Conservation (phyloP, 2,888 invertebrate species). For the Sarcophaga variegata region DNA sequence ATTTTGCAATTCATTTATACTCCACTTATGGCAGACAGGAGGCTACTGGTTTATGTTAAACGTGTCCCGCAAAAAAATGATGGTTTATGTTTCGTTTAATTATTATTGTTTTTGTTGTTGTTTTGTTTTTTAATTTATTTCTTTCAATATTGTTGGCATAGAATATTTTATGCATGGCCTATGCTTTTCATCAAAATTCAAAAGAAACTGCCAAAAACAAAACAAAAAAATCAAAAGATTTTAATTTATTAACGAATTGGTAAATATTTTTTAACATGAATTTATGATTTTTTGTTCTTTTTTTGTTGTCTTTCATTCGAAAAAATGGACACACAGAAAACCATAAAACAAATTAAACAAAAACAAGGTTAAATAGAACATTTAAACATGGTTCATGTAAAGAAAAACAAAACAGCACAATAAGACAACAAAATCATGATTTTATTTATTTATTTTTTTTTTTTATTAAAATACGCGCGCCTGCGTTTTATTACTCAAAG, state of each 20-base stretch:
- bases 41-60: constrained; percentile 44
- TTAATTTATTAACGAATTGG: constrained; percentile 57
- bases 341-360: constrained; percentile 33
- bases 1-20: constrained; percentile 1
- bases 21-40: neutral
- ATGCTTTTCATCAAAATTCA: constrained; percentile 57
- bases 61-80: constrained; percentile 33
- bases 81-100: neutral
- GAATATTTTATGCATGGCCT: constrained; percentile 46
- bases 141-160: neutral
- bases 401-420: neutral
- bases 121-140: neutral
- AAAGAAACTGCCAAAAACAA: constrained; percentile 63
- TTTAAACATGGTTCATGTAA: constrained; percentile 29
- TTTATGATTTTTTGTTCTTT: constrained; percentile 51
- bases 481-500: constrained; percentile 41
- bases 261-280: constrained; percentile 45
- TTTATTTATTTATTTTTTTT: constrained; percentile 35
- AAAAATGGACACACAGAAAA: constrained; percentile 31
- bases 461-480: constrained; percentile 34
- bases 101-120: constrained; percentile 12
- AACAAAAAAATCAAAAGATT: constrained; percentile 24
- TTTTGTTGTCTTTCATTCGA: constrained; percentile 1
- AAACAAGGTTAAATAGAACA: constrained; percentile 53
- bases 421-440: constrained; percentile 4